These are phyloP conservation scores for Martes martes DNA, from an alignment of 2,113 vertebrate species.

Conservation along the genomic window DNA sequence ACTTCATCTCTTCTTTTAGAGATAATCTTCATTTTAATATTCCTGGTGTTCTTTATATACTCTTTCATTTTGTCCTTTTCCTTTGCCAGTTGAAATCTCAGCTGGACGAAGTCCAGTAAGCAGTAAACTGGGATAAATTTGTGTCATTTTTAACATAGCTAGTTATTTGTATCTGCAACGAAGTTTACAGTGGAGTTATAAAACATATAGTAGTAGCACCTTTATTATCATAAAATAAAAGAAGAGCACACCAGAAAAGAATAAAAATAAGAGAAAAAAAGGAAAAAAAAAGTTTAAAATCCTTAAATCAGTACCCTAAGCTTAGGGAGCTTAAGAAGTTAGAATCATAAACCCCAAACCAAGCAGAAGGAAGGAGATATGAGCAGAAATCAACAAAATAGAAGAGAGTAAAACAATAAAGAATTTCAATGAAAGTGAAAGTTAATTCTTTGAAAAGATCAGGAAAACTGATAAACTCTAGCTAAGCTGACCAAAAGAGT, in stretches of 20 bases:
- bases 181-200: not conserved
- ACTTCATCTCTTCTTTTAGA: not conserved
- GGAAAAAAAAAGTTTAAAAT: not conserved
- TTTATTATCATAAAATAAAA: not conserved
- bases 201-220: too few species aligned
- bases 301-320: not conserved
- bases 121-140: not conserved
- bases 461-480: not conserved
- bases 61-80: not conserved
- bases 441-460: not conserved
- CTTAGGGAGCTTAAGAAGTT: not conserved
- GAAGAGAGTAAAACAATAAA: not conserved
- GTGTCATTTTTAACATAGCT: not conserved
- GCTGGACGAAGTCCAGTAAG: not conserved
- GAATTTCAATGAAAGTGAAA: not conserved
- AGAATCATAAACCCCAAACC: not conserved
- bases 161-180: not conserved
- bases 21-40: not conserved
- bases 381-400: not conserved
- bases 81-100: not conserved
- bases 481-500: not conserved
- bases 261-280: not conserved
- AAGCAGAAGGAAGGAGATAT: not conserved
- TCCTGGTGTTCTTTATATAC: not conserved
- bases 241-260: not conserved